Evolutionary conservation across 2,888 invertebrate genomes (phyloP), one percentile per base, ranked within the genome.

Genomic region (Eudemis profundana): DNA sequence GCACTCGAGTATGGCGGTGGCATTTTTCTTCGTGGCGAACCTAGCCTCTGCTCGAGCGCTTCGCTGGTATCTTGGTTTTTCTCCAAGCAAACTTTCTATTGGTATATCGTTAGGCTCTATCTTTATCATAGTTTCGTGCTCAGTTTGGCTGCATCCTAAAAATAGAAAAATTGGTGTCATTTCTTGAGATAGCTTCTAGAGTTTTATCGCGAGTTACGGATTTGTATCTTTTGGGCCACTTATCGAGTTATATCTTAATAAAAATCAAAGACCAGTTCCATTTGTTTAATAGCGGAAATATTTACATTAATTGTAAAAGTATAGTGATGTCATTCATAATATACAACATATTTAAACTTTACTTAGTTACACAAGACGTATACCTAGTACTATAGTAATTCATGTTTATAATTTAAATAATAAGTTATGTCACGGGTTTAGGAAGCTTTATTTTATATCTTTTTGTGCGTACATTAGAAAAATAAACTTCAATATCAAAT

Each of bases 1-100:
- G 71, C 90, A 90, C 51, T 84, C 80, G 4, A 92, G 71, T 3
- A 91, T 82, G 2, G 85, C 74, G 3, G 76, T 79, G 4, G 90
- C 91, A 51, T 92, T 92, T 76, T 77, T 85, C 82, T 91, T 91
- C n/a, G 84, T 91, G 5, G 82, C 74, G 42, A 83, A 78, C 40
- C 90, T 79, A 57, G 91, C 85, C 68, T 89, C 84, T 0, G 90
- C 80, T 69, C 86, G 78, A 5, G 86, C 86, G 56, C 90, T 91
- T 68, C 87, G 78, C 65, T 82, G 79, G 73, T 90, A 88, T 49
- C 80, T 78, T 61, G 78, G 71, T 70, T 84, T 86, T 62, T 76
- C 74, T 17, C 14, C 47, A 42, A 64, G 60, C 38, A 44, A 50
- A 54, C 40, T 40, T 15, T 67, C 65, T 67, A 66, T 49, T 53